These are phyloP conservation scores for Drosophila azteca DNA, from an alignment of 1,140 invertebrate species.

Conservation along the genomic window DNA sequence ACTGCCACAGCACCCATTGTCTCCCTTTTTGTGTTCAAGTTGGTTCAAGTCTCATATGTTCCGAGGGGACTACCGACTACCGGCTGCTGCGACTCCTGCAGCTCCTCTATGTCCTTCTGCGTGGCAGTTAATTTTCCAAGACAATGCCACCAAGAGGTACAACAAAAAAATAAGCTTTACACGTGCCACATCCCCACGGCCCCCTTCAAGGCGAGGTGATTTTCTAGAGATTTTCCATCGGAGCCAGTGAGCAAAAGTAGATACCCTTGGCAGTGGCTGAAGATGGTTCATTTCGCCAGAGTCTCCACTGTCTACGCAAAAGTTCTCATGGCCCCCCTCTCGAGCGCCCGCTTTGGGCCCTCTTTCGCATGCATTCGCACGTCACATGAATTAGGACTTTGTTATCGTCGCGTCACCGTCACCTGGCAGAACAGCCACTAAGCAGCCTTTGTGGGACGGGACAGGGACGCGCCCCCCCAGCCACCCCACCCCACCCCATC, in stretches of 20 bases:
- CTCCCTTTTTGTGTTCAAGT: conserved; percentile 54
- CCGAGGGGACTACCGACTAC: neutral
- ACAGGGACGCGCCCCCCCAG: neutral
- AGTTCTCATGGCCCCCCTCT: neutral
- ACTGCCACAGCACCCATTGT: neutral
- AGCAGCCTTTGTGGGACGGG: conserved; percentile 27
- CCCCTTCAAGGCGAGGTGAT: neutral
- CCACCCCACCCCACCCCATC: too few species aligned
- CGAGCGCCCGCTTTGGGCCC: conserved; percentile 1
- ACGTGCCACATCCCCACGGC: conserved; percentile 48
- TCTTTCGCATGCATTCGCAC: conserved; percentile 53
- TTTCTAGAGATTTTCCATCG: too few species aligned
- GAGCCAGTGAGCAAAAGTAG: too few species aligned
- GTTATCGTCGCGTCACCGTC: conserved; percentile 64
- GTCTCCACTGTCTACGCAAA: conserved; percentile 17
- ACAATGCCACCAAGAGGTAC: conserved; percentile 66
- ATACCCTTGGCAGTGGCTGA: neutral
- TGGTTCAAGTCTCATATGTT: conserved; percentile 51
- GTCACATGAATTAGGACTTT: conserved; percentile 65
- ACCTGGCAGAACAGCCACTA: conserved; percentile 67
- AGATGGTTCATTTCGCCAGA: neutral
- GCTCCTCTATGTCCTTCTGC: conserved; percentile 34
- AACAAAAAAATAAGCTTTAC: conserved; percentile 60
- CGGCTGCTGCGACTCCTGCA: conserved; percentile 30
- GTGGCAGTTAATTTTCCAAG: conserved; percentile 79